phyloP scores from a whole-genome alignment of 1,140 invertebrate species.

The Scaptomyza hsui region DNA sequence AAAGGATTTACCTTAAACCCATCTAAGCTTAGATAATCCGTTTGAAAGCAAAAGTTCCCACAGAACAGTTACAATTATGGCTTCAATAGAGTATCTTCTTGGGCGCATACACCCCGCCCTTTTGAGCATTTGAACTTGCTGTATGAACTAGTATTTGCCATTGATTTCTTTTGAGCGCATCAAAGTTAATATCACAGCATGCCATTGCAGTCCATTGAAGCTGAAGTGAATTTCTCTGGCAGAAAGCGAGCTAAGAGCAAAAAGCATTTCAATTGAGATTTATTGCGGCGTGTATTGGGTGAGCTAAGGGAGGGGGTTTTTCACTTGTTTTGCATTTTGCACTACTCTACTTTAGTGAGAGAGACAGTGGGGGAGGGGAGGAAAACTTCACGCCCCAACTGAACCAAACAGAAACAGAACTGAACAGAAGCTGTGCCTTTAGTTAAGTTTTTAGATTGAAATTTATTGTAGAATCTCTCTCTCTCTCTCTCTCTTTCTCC shows the following conservation, averaged over 20 bases:
- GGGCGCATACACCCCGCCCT: neutral
- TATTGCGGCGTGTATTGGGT: conserved; percentile 74
- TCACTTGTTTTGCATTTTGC: conserved; percentile 74
- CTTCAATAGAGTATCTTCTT: neutral
- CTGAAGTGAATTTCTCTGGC: conserved; percentile 66
- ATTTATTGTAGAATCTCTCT: conserved; percentile 65
- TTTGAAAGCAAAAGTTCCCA: no score
- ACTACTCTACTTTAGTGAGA: conserved; percentile 32
- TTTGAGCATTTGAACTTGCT: conserved; percentile 20
- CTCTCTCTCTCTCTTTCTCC: conserved; percentile 6
- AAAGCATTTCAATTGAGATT: conserved; percentile 82
- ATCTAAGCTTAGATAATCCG: no score
- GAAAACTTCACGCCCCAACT: conserved; percentile 37
- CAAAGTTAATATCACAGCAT: conserved; percentile 53
- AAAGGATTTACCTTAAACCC: no score
- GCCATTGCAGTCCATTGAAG: conserved; percentile 63
- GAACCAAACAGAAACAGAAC: conserved; percentile 37
- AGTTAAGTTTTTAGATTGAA: conserved; percentile 79
- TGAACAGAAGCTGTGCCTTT: conserved; percentile 73
- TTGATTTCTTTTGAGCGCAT: conserved; percentile 74
- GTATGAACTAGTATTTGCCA: conserved; percentile 61
- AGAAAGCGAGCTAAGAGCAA: conserved; percentile 58
- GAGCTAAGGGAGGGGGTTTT: conserved; percentile 13
- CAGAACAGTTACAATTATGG: no score
- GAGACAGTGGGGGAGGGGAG: no score